These are phyloP conservation scores for Abscondita cerata DNA, from an alignment of 2,888 invertebrate species.

Conservation along the genomic window DNA sequence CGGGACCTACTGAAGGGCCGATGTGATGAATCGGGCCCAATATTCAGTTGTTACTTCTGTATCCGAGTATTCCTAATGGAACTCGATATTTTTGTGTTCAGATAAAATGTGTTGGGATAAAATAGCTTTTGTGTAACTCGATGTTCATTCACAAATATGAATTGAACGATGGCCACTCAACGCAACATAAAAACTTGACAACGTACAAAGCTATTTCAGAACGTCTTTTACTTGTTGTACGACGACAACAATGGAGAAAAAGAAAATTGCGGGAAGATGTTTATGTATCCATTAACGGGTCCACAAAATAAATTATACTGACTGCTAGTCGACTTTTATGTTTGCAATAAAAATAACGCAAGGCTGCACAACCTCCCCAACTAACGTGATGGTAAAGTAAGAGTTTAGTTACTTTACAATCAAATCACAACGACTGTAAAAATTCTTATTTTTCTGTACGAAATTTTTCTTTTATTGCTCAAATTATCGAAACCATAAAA, in stretches of 20 bases:
- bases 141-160: constrained; percentile 27
- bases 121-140: constrained; percentile 40
- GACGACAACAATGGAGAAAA: constrained; percentile 12
- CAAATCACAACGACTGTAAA: background rate
- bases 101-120: constrained; percentile 38
- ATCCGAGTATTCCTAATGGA: constrained; percentile 47
- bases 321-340: constrained; percentile 12
- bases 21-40: constrained; percentile 47
- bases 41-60: constrained; percentile 48
- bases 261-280: constrained; percentile 18
- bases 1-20: constrained; percentile 25
- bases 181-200: constrained; percentile 18
- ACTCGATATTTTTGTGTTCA: constrained; percentile 46
- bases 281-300: constrained; percentile 19
- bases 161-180: constrained; percentile 19
- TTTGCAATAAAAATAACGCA: constrained; percentile 10
- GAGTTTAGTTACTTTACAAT: constrained; percentile 2
- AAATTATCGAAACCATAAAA: too few species aligned
- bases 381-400: constrained; percentile 8
- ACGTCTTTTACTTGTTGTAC: background rate
- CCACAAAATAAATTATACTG: constrained; percentile 14
- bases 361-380: constrained; percentile 6
- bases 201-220: constrained; percentile 6
- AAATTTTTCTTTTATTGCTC: background rate
- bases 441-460: background rate